These are phyloP conservation scores for Leucosticte australis DNA, from an alignment of 2,113 vertebrate species.

Conservation along the genomic window DNA sequence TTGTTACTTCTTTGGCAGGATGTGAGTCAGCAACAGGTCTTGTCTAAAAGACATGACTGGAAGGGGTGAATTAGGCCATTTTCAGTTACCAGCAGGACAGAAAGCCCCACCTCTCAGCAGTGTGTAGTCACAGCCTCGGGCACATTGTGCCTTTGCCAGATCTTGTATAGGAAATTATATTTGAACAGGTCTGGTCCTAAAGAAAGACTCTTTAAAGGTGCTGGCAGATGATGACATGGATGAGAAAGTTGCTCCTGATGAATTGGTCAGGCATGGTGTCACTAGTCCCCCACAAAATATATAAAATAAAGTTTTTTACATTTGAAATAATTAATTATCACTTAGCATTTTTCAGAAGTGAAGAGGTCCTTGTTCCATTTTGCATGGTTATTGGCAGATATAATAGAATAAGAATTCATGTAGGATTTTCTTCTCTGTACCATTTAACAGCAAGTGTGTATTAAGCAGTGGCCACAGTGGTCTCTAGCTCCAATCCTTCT, in stretches of 20 bases:
- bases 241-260: background rate
- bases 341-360: background rate
- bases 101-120: background rate
- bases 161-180: background rate
- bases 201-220: background rate
- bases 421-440: background rate
- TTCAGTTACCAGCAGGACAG: background rate
- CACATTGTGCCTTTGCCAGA: background rate
- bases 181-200: background rate
- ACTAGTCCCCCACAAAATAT: background rate
- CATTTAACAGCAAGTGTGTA: background rate
- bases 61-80: background rate
- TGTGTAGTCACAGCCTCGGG: rapidly evolving
- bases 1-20: background rate
- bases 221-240: background rate
- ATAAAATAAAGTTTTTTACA: background rate
- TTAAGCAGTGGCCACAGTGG: background rate
- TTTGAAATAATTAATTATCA: slow-evolving; percentile 17
- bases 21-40: slow-evolving; percentile 15
- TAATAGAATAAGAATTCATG: background rate
- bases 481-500: background rate
- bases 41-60: background rate
- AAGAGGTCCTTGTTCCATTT: background rate
- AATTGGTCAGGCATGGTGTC: background rate
- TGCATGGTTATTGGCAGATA: background rate